Percentiles rank a stretch among this genome's conserved stretches.
Conservation (phyloP, 2,797 vertebrate species). For the Toxotes lorentzi region DNA sequence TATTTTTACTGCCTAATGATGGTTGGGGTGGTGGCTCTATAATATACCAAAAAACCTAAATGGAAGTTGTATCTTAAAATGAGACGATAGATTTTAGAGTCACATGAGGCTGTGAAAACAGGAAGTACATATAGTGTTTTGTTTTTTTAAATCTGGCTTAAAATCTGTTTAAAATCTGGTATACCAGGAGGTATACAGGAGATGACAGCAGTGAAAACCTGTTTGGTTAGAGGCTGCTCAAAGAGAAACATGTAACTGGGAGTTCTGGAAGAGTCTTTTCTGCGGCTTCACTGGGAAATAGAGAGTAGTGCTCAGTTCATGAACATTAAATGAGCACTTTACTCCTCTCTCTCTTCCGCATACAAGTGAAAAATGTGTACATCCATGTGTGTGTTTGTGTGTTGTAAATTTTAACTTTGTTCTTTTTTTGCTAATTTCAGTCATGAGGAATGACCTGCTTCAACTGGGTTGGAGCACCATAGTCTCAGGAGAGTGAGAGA, state of each 20-base stretch:
- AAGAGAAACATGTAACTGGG: slow-evolving; percentile 30
- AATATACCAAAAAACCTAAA: neutral
- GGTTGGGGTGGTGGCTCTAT: neutral
- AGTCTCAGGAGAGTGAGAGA: slow-evolving; percentile 35
- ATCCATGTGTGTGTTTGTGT: neutral
- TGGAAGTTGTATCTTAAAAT: too few species aligned
- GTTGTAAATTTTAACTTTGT: slow-evolving; percentile 43
- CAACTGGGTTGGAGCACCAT: slow-evolving; percentile 41
- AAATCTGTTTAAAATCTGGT: slow-evolving; percentile 44
- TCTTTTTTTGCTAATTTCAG: slow-evolving; percentile 42
- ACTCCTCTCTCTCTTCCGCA: neutral
- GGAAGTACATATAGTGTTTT: neutral
- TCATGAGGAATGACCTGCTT: slow-evolving; percentile 69
- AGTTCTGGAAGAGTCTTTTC: slow-evolving; percentile 26
- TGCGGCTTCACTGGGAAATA: slow-evolving; percentile 44
- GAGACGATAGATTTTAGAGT: neutral
- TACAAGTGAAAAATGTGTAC: slow-evolving; percentile 1
- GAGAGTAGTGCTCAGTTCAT: slow-evolving; percentile 45
- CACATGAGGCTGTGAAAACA: neutral
- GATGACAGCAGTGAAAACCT: slow-evolving; percentile 26
- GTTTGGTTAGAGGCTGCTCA: slow-evolving; percentile 19
- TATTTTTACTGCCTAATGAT: neutral
- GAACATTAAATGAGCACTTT: slow-evolving; percentile 67
- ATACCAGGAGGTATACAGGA: slow-evolving; percentile 21
- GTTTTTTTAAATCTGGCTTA: too few species aligned